Evolutionary conservation across 2,113 vertebrate species (phyloP).

Genomic region (Entomyzon cyanotis): DNA sequence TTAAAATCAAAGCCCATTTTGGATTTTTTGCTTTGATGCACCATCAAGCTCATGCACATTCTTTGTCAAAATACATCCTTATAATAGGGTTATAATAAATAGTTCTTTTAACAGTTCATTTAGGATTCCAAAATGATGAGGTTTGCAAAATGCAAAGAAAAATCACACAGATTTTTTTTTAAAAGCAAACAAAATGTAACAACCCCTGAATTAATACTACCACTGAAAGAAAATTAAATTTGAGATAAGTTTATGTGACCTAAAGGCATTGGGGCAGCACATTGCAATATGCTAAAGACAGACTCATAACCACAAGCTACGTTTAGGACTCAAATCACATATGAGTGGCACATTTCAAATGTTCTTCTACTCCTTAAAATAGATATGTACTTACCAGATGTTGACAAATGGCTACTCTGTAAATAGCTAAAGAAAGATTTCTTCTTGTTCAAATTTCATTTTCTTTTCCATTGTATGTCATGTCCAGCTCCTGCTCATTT

Average conservation of each 20-base stretch:
- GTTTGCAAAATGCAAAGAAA: slow-evolving; percentile 46
- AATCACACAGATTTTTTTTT: not conserved
- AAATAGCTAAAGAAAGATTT: slow-evolving; percentile 18
- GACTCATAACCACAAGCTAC: not conserved
- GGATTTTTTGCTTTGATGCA: slow-evolving; percentile 29
- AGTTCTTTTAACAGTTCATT: slow-evolving; percentile 46
- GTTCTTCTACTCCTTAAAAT: slow-evolving; percentile 27
- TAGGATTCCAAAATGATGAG: slow-evolving; percentile 39
- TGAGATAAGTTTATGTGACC: not conserved
- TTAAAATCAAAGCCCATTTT: slow-evolving; percentile 25
- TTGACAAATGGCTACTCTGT: not conserved
- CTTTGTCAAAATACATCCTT: slow-evolving; percentile 27
- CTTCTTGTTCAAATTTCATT: not conserved
- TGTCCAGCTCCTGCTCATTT: slow-evolving; percentile 19
- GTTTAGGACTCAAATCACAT: slow-evolving; percentile 25
- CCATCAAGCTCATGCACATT: not conserved
- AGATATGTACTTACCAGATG: not conserved
- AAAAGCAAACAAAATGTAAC: slow-evolving; percentile 14
- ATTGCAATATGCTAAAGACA: not conserved
- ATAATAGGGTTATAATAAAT: slow-evolving; percentile 42
- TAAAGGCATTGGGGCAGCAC: slow-evolving; percentile 4
- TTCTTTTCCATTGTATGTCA: slow-evolving; percentile 32
- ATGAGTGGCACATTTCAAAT: slow-evolving; percentile 30
- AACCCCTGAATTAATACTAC: not conserved
- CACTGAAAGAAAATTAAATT: slow-evolving; percentile 25